A percentile compares a stretch with the other conserved stretches of the same genome.
phyloP scores from a whole-genome alignment of 2,113 vertebrate genomes.

The Heteronetta atricapilla region DNA sequence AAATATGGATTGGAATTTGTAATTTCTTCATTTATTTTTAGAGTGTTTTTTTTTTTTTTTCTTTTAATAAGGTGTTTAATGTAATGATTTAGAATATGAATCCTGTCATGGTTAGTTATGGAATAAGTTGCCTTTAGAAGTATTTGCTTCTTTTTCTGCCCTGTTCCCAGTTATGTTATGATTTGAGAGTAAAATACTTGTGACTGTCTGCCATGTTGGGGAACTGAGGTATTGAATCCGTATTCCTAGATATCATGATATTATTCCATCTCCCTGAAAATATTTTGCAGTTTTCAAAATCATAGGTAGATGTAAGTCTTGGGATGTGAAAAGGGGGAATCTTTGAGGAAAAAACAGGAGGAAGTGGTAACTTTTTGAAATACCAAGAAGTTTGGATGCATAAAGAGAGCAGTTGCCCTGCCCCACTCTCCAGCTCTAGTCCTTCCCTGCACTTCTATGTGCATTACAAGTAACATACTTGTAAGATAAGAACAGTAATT shows the following conservation, averaged over 20 bases:
- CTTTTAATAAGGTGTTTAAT: constrained; percentile 20
- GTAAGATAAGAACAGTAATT: neutral
- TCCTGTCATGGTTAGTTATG: neutral
- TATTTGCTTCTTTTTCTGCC: neutral
- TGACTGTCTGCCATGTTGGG: neutral
- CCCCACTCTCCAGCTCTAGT: neutral
- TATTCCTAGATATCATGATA: neutral
- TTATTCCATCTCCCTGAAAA: neutral
- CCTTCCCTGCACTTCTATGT: neutral
- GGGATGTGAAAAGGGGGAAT: neutral
- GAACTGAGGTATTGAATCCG: neutral
- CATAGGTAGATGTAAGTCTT: neutral
- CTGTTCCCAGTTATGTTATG: neutral
- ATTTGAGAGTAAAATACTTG: neutral
- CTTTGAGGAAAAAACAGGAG: neutral
- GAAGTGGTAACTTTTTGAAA: neutral
- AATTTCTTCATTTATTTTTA: constrained; percentile 34
- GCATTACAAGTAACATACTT: neutral
- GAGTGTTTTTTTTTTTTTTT: neutral
- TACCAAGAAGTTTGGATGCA: neutral
- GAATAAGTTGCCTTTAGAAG: neutral
- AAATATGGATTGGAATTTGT: constrained; percentile 13
- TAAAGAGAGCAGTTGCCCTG: neutral
- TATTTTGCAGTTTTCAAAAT: neutral
- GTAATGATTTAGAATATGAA: constrained; percentile 10